Base-by-base conservation (phyloP, 2,113 vertebrate genomes). In the Prochilodus magdalenae region DNA sequence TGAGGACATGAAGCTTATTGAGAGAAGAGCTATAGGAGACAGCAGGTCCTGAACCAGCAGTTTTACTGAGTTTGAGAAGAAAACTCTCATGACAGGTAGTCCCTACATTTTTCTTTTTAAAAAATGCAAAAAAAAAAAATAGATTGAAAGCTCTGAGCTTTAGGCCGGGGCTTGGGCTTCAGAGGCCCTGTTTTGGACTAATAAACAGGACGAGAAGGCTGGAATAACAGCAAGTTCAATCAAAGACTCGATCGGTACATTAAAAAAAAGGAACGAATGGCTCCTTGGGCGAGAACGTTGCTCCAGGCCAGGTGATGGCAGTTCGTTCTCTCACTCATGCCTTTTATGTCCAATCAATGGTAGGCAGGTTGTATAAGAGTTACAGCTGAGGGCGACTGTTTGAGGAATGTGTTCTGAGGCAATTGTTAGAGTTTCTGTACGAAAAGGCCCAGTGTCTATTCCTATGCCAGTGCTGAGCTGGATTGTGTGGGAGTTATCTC, bases 11-110 rank as follows among this genome's bases (percentile, higher is more conserved):
- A 24, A 20, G 75, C 76, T 88, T 84, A 87, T 66, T 15, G 47
- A 40, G 47, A 86, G 75, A 85, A 65, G 85, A 88, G 90, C 86
- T 44, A 73, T 82, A 86, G 87, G 90, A 91, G 89, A 93, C 91
- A 88, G 80, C 75, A 80, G 83, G 84, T 80, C 90, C 90, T 91
- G 90, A 93, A 89, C 88, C 90, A 91, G 92, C 90, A 91, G 73
- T 92, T 92, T 91, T 86, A 84, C 71, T 71, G 59, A 36, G 49
- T 73, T 73, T 75, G 77, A 87, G 72, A 76, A 53, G 22, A 86
- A 84, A 14, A 0, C 60, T 12, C 67, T 51, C 75, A 90, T 89
- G 90, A 92, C 88, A 90, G 88, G 78, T 57, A 83, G 76, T 83
- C 80, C 75, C 36, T 79, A 59, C 12, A 73, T 87, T 84, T 67